Percentiles rank a stretch among this genome's conserved stretches.
Evolutionary conservation across 2,888 invertebrate species (phyloP).

Genomic region (Chloroclystis v-ata): DNA sequence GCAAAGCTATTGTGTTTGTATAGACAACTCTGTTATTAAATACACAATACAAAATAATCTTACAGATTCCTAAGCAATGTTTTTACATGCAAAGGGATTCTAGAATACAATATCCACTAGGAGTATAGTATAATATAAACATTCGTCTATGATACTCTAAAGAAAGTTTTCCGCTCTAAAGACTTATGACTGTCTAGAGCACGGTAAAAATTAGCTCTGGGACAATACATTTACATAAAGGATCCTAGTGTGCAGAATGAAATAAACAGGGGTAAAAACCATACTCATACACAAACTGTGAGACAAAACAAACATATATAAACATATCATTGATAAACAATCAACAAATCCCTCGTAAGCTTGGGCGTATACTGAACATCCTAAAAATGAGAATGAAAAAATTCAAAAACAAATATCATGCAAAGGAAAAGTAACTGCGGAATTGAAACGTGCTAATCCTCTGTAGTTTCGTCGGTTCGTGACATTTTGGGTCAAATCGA

Average conservation of each 20-base stretch:
- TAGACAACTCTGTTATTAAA: constrained; percentile 5
- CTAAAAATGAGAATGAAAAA: constrained; percentile 8
- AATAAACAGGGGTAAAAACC: constrained; percentile 27
- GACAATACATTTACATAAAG: neutral
- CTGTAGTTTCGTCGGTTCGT: constrained; percentile 26
- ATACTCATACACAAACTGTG: constrained; percentile 46
- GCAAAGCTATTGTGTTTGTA: constrained; percentile 12
- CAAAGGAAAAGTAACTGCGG: constrained; percentile 41
- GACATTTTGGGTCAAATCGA: constrained; percentile 27
- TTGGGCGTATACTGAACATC: constrained; percentile 40
- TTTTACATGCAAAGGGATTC: constrained; percentile 41
- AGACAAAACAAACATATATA: constrained; percentile 43
- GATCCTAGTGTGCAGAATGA: constrained; percentile 24
- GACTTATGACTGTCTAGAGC: neutral
- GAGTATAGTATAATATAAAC: too few relatives aligned
- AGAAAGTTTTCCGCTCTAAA: constrained; percentile 2
- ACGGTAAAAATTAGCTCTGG: neutral
- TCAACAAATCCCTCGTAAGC: constrained; percentile 51
- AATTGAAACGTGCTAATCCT: constrained; percentile 40
- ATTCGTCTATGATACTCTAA: too few relatives aligned
- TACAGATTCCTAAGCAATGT: constrained; percentile 16
- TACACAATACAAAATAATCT: constrained; percentile 1
- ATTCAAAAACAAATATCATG: constrained; percentile 47
- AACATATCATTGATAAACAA: constrained; percentile 41
- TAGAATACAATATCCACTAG: too few relatives aligned